phyloP scores from a whole-genome alignment of 2,888 invertebrate species.

The Galerucella calmariensis region DNA sequence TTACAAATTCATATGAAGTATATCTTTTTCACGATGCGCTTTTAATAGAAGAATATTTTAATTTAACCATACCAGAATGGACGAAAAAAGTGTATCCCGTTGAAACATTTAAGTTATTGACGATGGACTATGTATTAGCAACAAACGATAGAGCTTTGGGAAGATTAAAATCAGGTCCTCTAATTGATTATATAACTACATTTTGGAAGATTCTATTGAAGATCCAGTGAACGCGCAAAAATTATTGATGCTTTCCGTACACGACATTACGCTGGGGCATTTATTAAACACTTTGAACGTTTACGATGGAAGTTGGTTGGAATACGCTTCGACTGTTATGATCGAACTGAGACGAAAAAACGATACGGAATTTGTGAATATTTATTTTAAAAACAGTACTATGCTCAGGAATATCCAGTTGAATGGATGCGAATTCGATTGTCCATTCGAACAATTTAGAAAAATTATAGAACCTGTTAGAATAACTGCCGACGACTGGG shows the following conservation, averaged over 20 bases:
- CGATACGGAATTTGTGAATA: conserved; percentile 22
- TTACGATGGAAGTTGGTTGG: conserved; percentile 73
- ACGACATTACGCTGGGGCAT: conserved; percentile 79
- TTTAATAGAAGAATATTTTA: conserved; percentile 73
- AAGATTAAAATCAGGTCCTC: conserved; percentile 38
- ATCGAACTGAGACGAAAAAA: conserved; percentile 71
- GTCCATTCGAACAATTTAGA: conserved; percentile 27
- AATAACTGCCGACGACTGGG: conserved; percentile 16
- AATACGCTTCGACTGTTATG: conserved; percentile 73
- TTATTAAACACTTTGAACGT: conserved; percentile 75
- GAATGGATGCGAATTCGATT: conserved; percentile 29
- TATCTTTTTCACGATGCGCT: conserved; percentile 70
- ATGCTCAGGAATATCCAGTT: conserved; percentile 19
- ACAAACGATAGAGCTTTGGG: neutral
- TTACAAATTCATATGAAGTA: conserved; percentile 67
- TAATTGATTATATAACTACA: conserved; percentile 41
- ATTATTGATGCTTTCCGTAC: conserved; percentile 78
- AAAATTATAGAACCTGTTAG: conserved; percentile 27
- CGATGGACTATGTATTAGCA: neutral
- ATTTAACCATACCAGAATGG: conserved; percentile 58
- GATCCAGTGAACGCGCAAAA: conserved; percentile 62
- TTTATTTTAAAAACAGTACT: conserved; percentile 37
- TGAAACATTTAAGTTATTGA: neutral
- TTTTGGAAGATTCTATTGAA: conserved; percentile 35
- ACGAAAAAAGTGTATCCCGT: conserved; percentile 68